Conservation (phyloP, 1,140 invertebrate genomes). For the Aplysia californica region DNA sequence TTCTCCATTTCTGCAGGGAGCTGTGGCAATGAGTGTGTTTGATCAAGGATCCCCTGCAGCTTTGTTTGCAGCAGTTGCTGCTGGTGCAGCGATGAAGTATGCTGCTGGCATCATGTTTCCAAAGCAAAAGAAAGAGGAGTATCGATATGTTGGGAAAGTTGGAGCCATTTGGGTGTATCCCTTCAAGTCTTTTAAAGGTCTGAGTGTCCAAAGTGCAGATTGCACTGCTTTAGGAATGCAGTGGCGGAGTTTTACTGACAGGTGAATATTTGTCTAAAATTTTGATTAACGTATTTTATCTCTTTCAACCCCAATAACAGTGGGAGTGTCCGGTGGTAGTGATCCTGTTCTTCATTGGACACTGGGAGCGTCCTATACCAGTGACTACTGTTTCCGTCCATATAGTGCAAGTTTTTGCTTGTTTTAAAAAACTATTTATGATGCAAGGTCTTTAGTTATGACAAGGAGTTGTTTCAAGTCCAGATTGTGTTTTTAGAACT, state of each 20-base stretch:
- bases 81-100: constrained; percentile 38
- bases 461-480: no score
- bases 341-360: no score
- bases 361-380: no score
- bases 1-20: no score
- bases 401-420: no score
- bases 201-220: constrained; percentile 43
- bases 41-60: constrained; percentile 16
- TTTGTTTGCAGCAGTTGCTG: constrained; percentile 38
- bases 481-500: no score
- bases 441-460: no score
- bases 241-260: constrained; percentile 46
- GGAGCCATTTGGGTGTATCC: constrained; percentile 49
- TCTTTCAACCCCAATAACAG: background rate
- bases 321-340: no score
- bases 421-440: no score
- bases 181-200: constrained; percentile 58
- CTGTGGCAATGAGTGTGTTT: no score
- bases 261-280: constrained; percentile 33
- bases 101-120: constrained; percentile 25
- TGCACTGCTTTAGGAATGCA: constrained; percentile 48
- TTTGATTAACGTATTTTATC: background rate
- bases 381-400: no score
- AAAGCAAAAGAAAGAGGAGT: background rate
- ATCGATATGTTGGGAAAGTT: constrained; percentile 42